phyloP scores from a whole-genome alignment of 2,113 vertebrate species.

The Tetraodon nigroviridis region DNA sequence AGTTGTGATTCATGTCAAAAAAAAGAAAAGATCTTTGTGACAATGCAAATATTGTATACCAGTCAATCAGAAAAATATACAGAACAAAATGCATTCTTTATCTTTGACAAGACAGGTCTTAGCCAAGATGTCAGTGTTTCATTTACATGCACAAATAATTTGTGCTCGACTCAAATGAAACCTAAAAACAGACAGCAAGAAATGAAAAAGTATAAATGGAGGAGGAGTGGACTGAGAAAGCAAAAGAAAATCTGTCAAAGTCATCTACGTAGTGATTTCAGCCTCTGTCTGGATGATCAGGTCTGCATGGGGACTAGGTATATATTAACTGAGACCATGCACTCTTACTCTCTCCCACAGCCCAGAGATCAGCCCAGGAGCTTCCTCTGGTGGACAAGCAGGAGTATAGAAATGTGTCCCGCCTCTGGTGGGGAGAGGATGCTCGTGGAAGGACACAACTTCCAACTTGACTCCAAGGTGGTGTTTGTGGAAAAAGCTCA shows the following conservation, averaged over 20 bases:
- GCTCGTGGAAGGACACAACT: constrained; percentile 91
- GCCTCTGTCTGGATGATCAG: constrained; percentile 62
- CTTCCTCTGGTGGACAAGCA: constrained; percentile 96
- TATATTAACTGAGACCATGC: constrained; percentile 34
- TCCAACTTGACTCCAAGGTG: constrained; percentile 94
- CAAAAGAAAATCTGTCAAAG: constrained; percentile 4
- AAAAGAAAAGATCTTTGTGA: not conserved
- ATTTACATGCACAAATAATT: constrained; percentile 7
- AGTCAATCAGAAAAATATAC: constrained; percentile 2
- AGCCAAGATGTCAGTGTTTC: not conserved
- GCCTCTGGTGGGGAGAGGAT: constrained; percentile 88
- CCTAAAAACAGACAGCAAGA: not conserved
- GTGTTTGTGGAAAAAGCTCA: constrained; percentile 97
- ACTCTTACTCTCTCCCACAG: constrained; percentile 62
- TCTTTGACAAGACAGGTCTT: not conserved
- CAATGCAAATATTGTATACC: constrained; percentile 7
- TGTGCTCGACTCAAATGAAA: not conserved
- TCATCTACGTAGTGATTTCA: constrained; percentile 40
- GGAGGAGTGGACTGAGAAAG: too few relatives aligned
- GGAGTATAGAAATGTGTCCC: constrained; percentile 83
- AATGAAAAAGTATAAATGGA: constrained; percentile 19
- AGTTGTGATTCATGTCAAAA: constrained; percentile 7
- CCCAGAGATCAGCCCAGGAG: constrained; percentile 96
- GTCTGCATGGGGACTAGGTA: constrained; percentile 70
- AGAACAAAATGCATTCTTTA: constrained; percentile 2